phyloP scores from a whole-genome alignment of 1,140 invertebrate species.

The Galendromus occidentalis region DNA sequence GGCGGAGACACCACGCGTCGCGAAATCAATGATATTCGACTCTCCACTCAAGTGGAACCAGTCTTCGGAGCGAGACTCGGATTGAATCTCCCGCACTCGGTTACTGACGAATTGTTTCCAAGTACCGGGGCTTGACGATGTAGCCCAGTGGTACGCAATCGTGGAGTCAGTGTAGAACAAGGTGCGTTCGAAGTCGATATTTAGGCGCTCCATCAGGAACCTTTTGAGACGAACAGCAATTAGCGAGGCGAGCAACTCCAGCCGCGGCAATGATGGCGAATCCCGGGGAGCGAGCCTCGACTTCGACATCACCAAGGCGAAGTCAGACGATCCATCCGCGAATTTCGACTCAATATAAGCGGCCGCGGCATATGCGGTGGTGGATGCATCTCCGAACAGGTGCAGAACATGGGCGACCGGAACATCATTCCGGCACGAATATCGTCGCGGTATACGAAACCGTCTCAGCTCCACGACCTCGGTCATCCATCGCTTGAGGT shows the following conservation, averaged over 20 bases:
- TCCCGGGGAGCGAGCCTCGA: conserved; percentile 29
- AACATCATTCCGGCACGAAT: not conserved
- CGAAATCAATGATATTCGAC: not conserved
- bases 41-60: not conserved
- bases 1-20: not conserved
- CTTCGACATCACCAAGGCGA: conserved; percentile 23
- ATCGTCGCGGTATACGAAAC: not conserved
- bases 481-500: not conserved
- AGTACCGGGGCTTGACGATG: not conserved
- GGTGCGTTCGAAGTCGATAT: not conserved
- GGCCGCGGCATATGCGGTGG: not conserved
- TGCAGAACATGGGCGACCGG: not conserved
- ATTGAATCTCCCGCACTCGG: not conserved
- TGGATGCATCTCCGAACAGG: not conserved
- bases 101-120: not conserved
- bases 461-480: not conserved
- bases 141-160: not conserved
- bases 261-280: conserved; percentile 28
- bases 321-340: not conserved
- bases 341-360: not conserved
- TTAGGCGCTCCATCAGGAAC: not conserved
- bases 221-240: conserved; percentile 19
- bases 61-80: not conserved
- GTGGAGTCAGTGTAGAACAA: not conserved
- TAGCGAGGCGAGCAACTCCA: conserved; percentile 31